Base-by-base conservation (phyloP, 2,113 vertebrate genomes). In the Cyanoramphus novaezelandiae region DNA sequence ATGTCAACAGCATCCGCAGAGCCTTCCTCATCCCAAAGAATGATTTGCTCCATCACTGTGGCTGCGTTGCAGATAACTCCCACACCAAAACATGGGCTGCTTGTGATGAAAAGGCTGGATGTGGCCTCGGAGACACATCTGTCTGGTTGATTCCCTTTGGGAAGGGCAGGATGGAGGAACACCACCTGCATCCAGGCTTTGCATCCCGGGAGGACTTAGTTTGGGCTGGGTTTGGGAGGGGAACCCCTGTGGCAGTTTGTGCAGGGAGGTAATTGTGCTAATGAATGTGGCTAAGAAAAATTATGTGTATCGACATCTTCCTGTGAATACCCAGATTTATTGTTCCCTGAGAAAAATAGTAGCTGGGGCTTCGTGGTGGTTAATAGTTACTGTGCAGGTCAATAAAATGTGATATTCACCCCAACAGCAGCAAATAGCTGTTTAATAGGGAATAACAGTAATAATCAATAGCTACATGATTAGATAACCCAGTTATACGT, bases 361-460 rank as follows among this genome's bases (percentile, higher is more conserved):
- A 95, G 91, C 49, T 62, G 84, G 65, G 88, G 68, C 92, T 95
- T 94, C 31, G 13, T n/a, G 87, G 93, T 76, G 94, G 82, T 95
- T 96, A 97, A 97, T 95, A 92, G 95, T 97, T 92, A 94, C 43
- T 0, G 39, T 15, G 72, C 10, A 2, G 96, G 93, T 97, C 96
- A 94, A 97, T 97, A 93, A 92, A 94, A 95, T 17, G 84, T 82
- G 90, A 94, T 95, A 94, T 94, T 97, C 94, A 88, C 94, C 94
- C 92, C 95, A 75, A 83, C 68, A 71, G 94, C 79, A 92, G 93
- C 94, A 95, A 94, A 97, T 95, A 93, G 92, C 94, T 92, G 47
- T 89, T 95, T 97, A 97, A 97, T 97, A 97, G 96, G 96, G 96
- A 97, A 97, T 97, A 97, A 94, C 92, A 74, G 96, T 92, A 94